Conservation (phyloP, 2,888 invertebrate species). For the Sminthurinus aureus region DNA sequence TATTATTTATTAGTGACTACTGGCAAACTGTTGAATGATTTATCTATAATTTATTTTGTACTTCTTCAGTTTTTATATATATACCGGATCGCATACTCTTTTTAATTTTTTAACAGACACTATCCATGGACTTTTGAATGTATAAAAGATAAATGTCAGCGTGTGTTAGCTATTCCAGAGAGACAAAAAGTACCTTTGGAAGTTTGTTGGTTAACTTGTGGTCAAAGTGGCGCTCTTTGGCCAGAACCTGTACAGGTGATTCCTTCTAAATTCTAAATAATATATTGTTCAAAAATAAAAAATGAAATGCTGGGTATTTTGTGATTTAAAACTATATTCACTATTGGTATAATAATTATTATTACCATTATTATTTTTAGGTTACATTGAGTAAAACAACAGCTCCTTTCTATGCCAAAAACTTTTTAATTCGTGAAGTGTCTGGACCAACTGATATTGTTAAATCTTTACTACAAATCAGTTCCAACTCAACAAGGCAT, state of each 20-base stretch:
- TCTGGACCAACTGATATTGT: conserved; percentile 30
- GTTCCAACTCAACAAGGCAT: conserved; percentile 24
- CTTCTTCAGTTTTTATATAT: too few relatives aligned
- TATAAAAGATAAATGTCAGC: conserved; percentile 29
- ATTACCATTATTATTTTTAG: neutral
- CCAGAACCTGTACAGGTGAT: conserved; percentile 69
- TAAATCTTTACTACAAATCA: conserved; percentile 11
- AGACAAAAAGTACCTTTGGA: conserved; percentile 62
- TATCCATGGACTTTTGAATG: conserved; percentile 51
- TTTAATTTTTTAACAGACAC: conserved; percentile 1
- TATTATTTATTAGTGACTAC: neutral
- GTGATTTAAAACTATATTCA: too few relatives aligned
- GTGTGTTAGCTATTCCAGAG: neutral
- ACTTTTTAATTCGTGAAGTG: conserved; percentile 34
- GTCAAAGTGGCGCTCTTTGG: conserved; percentile 74
- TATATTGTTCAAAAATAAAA: too few relatives aligned
- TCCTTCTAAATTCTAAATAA: too few relatives aligned
- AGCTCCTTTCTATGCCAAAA: conserved; percentile 26
- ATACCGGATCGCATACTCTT: too few relatives aligned
- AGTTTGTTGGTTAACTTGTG: conserved; percentile 74
- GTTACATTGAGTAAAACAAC: conserved; percentile 31
- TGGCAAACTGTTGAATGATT: neutral
- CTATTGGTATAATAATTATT: neutral
- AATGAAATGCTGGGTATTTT: too few relatives aligned
- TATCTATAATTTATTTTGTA: too few relatives aligned